phyloP scores from a whole-genome alignment of 2,888 invertebrate genomes.

The Creontiades dilutus region DNA sequence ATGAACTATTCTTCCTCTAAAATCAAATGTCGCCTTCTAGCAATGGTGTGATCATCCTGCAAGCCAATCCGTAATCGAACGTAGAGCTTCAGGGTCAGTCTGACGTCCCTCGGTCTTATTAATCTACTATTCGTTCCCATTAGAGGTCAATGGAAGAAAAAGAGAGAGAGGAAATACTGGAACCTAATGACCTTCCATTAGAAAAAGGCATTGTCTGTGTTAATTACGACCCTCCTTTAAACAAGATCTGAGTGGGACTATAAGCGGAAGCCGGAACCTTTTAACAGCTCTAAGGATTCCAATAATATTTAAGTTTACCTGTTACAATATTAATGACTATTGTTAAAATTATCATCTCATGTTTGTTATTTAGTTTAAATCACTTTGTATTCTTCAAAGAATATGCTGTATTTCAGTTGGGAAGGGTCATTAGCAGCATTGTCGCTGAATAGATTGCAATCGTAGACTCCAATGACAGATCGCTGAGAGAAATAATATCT shows the following conservation, averaged over 20 bases:
- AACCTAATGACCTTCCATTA: constrained; percentile 14
- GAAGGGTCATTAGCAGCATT: too few species aligned
- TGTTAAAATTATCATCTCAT: too few species aligned
- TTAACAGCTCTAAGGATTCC: not conserved
- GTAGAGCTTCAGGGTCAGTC: not conserved
- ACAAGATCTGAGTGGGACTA: not conserved
- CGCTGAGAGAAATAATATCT: too few species aligned
- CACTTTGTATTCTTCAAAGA: too few species aligned
- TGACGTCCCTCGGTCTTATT: not conserved
- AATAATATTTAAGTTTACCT: constrained; percentile 2
- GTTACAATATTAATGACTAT: not conserved
- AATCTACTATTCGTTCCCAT: constrained; percentile 1
- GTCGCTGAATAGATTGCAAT: too few species aligned
- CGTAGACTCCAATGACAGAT: too few species aligned
- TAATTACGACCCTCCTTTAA: constrained; percentile 4
- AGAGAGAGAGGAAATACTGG: not conserved
- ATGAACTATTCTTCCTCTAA: not conserved
- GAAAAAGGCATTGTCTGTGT: constrained; percentile 31
- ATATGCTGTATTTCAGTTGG: too few species aligned
- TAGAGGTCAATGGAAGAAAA: not conserved
- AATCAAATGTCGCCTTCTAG: not conserved
- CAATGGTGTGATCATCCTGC: not conserved
- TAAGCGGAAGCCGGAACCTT: not conserved
- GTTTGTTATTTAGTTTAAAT: too few species aligned
- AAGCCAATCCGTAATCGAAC: not conserved